Evolutionary conservation across 2,888 invertebrate species (phyloP), one percentile per base, ranked within the genome.

Genomic region (Spilarctia lutea): DNA sequence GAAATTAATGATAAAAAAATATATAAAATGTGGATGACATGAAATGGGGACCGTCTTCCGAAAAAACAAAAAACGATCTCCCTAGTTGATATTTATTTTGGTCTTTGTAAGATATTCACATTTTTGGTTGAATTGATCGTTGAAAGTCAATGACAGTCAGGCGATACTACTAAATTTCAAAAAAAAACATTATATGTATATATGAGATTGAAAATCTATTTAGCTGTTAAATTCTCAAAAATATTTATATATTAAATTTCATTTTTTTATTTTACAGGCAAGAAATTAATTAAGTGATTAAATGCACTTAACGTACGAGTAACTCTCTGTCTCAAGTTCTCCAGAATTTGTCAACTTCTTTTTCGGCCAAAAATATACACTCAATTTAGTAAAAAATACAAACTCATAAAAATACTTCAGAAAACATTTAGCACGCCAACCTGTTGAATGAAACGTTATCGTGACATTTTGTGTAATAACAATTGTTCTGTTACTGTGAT

Each of bases 371-470:
- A 63, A 63, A 30, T 63, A 30, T 16, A 6, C 16, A 16, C n/a
- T 56, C 56, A 3, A 56, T 56, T 56, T 60, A 60, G 6, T 27
- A 30, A 30, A 48, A n/a, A 20, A 11, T 42, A 68, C 33, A 67
- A 75, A 68, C 33, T 73, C 72, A 81, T 30, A 68, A 42, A 18
- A 63, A 68, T 13, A 52, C 24, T 30, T 27, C 11, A 42, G 20
- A 20, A 56, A 48, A 72, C 18, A 48, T 8, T 18, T 65, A 67
- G 30, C 77, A 77, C 80, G 69, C 56, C 80, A 76, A 82, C 82
- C 80, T 84, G 82, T 82, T 82, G 84, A 39, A 60, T 7, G 16
- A 27, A 48, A 45, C 24, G 20, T 72, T 69, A 74, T 66, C 69
- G 27, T 68, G 45, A 27, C 65, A 73, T 66, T 42, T 72, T 65